phyloP scores from a whole-genome alignment of 2,113 vertebrate species.

The Peromyscus polionotus region DNA sequence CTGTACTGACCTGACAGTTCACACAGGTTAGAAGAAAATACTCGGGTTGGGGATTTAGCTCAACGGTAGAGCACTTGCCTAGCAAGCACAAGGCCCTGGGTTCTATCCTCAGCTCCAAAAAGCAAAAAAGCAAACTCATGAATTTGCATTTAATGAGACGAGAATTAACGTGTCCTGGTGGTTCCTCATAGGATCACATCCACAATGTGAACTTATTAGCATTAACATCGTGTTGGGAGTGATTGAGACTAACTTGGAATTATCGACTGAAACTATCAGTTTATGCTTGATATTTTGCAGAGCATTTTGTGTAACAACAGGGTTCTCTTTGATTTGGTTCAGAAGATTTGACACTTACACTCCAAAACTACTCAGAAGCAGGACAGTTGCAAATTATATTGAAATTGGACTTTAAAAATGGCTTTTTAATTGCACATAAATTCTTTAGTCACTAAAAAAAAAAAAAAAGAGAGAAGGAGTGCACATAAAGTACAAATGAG shows the following conservation, averaged over 20 bases:
- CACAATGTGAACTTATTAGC: background rate
- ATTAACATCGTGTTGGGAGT: background rate
- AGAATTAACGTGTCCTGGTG: background rate
- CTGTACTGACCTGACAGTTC: background rate
- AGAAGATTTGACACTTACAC: background rate
- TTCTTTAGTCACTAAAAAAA: background rate
- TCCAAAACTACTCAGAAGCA: background rate
- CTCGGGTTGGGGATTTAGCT: too few relatives aligned
- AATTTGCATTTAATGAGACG: background rate
- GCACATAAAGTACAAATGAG: too few relatives aligned
- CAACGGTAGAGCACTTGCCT: too few relatives aligned
- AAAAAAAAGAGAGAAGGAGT: background rate
- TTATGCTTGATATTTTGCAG: slow-evolving; percentile 9
- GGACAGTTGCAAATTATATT: slow-evolving; percentile 14
- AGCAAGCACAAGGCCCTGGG: too few relatives aligned
- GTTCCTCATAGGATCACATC: background rate
- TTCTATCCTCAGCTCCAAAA: too few relatives aligned
- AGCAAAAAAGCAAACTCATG: too few relatives aligned
- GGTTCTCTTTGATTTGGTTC: background rate
- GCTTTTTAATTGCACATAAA: background rate
- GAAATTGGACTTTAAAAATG: slow-evolving; percentile 15
- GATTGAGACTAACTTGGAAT: background rate
- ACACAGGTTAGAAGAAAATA: background rate
- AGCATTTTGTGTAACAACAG: background rate
- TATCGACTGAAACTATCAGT: background rate